Base-by-base conservation (phyloP, 1,140 invertebrate species). In the Drosophila ironensis region DNA sequence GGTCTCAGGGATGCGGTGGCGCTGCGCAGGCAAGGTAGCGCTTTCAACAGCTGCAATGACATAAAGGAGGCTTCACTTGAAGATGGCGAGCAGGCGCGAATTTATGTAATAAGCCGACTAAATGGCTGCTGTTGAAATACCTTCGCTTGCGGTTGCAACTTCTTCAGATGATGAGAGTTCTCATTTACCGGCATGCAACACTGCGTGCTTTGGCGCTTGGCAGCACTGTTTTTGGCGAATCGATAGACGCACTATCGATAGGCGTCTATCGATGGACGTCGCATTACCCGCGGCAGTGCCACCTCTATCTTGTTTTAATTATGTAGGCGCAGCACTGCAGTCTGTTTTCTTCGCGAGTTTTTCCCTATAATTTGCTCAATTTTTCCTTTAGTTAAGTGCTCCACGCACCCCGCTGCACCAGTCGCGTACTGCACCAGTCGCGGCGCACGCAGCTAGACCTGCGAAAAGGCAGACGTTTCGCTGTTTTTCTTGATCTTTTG, bases 21-120 rank as follows among this genome's bases (percentile, higher is more conserved):
- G 48, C 37, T 54, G 54, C 78, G 72, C 59, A 77, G 38, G 4
- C 64, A 33, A 37, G 51, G 27, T 25, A 84, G 70, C 64, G 64
- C 70, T 71, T 68, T 84, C 4, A 84, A 67, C 20, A 84, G 46
- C 78, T 84, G 78, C n/a, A 84, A 78, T 60, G 73, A 84, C 78
- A 84, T 84, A 74, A 30, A 72, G 42, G 8, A 44, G 46, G 6
- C 28, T 68, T 66, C 66, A 60, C 57, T 66, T 45, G 33, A n/a
- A n/a, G 17, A 14, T 6, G 9, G 17, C 5, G 40, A 45, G 19
- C 59, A 44, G 17, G 17, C 35, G 14, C 12, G 19, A 72, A 72
- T 86, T 86, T 86, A 86, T 80, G 41, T 86, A 86, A 86, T 86
- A 86, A 72, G 30, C 60, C 35, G 14, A 44, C 42, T 52, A 42